Percentiles rank a stretch among this genome's conserved stretches.
Conservation (phyloP, 2,888 invertebrate species). For the Poecilobothrus nobilitatus region DNA sequence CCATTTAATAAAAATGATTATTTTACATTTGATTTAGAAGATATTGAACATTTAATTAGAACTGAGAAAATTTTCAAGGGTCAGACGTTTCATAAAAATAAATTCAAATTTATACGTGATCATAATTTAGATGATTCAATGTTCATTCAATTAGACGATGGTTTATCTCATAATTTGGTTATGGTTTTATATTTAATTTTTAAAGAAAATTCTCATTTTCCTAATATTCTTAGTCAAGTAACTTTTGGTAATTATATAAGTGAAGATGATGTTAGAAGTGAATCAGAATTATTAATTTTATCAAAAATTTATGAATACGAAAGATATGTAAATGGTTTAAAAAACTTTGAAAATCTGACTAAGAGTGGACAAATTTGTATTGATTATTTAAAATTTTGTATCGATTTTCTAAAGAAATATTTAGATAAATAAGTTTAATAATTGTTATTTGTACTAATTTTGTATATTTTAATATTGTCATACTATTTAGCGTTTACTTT, state of each 20-base stretch:
- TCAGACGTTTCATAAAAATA: constrained; percentile 47
- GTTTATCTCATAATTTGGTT: constrained; percentile 58
- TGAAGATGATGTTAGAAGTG: constrained; percentile 23
- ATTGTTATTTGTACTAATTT: too few relatives aligned
- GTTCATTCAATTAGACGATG: constrained; percentile 54
- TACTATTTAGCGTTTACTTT: too few relatives aligned
- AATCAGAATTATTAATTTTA: constrained; percentile 28
- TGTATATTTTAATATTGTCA: too few relatives aligned
- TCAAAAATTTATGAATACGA: constrained; percentile 35
- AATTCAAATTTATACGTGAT: constrained; percentile 55
- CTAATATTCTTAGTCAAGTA: constrained; percentile 39
- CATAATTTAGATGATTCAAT: constrained; percentile 55
- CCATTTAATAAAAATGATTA: constrained; percentile 59
- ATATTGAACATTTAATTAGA: constrained; percentile 46
- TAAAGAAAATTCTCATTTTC: constrained; percentile 34
- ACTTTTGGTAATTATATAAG: constrained; percentile 37
- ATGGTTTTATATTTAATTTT: constrained; percentile 39
- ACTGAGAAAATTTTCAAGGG: constrained; percentile 30
- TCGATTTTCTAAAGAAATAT: constrained; percentile 30
- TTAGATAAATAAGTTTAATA: constrained; percentile 15
- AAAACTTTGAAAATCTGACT: constrained; percentile 27
- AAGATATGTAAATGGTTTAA: constrained; percentile 27
- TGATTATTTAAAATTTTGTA: constrained; percentile 25
- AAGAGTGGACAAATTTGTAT: constrained; percentile 28
- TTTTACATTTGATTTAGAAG: constrained; percentile 52